Conservation (phyloP, 1,140 invertebrate genomes). For the Arctopsyche grandis region DNA sequence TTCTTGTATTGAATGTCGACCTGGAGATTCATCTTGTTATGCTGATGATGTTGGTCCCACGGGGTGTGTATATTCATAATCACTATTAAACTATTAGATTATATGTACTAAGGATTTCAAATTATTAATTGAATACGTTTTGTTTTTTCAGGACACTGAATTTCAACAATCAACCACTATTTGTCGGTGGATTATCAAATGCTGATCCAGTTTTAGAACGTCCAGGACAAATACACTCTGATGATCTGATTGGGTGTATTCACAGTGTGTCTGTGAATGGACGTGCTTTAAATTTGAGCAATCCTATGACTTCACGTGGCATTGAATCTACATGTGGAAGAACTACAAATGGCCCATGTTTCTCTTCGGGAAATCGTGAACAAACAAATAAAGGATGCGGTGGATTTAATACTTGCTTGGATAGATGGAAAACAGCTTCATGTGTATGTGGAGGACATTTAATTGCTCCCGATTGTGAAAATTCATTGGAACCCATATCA, state of each 20-base stretch:
- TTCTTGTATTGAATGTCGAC: slow-evolving; percentile 84
- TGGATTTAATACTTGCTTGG: slow-evolving; percentile 76
- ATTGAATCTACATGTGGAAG: slow-evolving; percentile 81
- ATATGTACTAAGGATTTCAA: too few relatives aligned
- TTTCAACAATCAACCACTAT: slow-evolving; percentile 88
- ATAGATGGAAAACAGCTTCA: slow-evolving; percentile 80
- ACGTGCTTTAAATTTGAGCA: slow-evolving; percentile 79
- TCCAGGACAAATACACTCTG: slow-evolving; percentile 87
- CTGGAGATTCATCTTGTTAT: slow-evolving; percentile 83
- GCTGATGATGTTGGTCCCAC: slow-evolving; percentile 84
- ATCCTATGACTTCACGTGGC: slow-evolving; percentile 75
- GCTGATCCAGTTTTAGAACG: slow-evolving; percentile 87
- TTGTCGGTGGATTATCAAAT: slow-evolving; percentile 85
- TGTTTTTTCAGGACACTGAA: slow-evolving; percentile 81
- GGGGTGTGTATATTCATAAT: slow-evolving; percentile 61
- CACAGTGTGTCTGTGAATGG: slow-evolving; percentile 91
- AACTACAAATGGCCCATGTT: slow-evolving; percentile 71
- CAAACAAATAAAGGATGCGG: slow-evolving; percentile 70
- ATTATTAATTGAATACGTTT: slow-evolving; percentile 44
- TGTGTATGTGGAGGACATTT: slow-evolving; percentile 77
- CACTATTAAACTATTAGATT: slow-evolving; percentile 9
- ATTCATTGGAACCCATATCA: slow-evolving; percentile 81
- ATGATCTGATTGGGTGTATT: slow-evolving; percentile 93
- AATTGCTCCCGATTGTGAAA: slow-evolving; percentile 81
- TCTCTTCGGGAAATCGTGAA: slow-evolving; percentile 61